These are phyloP conservation scores for Macropus fuliginosus DNA, from an alignment of 2,797 vertebrate species.

Conservation along the genomic window DNA sequence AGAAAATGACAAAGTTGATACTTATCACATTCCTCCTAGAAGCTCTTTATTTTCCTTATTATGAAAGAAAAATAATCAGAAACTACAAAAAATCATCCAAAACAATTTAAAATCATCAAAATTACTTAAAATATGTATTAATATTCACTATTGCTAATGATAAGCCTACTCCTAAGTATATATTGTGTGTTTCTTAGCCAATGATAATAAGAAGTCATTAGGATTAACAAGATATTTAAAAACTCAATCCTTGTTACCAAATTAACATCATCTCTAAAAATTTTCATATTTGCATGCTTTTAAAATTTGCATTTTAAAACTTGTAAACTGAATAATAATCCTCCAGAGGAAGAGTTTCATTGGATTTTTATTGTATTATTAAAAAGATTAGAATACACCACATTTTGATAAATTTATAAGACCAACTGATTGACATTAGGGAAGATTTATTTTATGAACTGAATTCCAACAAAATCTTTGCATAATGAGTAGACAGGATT, in stretches of 20 bases:
- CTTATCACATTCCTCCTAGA: not conserved
- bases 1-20: not conserved
- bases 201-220: not conserved
- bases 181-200: not conserved
- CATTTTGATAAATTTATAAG: not conserved
- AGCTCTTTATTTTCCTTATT: not conserved
- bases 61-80: not conserved
- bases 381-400: not conserved
- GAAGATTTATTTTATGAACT: not conserved
- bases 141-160: not conserved
- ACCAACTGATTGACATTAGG: not conserved
- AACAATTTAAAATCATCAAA: not conserved
- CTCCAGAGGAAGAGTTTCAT: not conserved
- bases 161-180: not conserved
- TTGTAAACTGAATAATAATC: not conserved
- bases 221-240: not conserved
- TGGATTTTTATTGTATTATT: not conserved
- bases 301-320: not conserved
- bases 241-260: not conserved
- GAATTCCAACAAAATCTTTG: not conserved
- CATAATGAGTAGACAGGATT: not conserved
- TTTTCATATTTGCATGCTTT: not conserved
- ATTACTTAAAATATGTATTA: not conserved
- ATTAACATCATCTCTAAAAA: not conserved
- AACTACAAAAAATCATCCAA: not conserved